These are phyloP conservation scores for Cheirogaleus medius DNA, from an alignment of 2,113 vertebrate species.

Conservation along the genomic window DNA sequence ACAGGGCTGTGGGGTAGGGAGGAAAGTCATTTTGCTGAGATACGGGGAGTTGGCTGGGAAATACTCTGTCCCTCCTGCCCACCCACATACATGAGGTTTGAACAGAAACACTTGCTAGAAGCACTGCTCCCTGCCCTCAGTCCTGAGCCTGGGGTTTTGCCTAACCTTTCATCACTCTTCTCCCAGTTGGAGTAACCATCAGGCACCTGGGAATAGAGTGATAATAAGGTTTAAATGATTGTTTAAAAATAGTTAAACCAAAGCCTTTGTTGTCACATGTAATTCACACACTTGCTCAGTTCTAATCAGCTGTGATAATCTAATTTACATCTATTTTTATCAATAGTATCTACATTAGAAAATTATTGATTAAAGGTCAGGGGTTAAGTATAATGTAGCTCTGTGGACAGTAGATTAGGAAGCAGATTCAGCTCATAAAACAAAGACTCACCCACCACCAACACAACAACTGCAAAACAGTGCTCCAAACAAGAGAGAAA, in stretches of 20 bases:
- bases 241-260: neutral
- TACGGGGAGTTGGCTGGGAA: neutral
- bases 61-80: neutral
- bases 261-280: neutral
- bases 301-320: neutral
- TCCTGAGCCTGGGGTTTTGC: neutral
- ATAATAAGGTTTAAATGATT: neutral
- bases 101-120: neutral
- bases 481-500: neutral
- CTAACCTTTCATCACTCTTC: neutral
- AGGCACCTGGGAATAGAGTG: neutral
- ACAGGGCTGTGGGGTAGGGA: accelerated
- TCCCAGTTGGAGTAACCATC: neutral
- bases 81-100: neutral
- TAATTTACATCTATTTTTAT: slow-evolving; percentile 34
- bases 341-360: neutral
- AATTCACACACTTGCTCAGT: neutral
- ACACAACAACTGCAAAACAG: neutral
- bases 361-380: neutral
- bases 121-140: neutral
- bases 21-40: neutral
- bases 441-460: neutral
- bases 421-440: neutral
- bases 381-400: neutral
- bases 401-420: neutral